Conservation (phyloP, 2,113 vertebrate species). For the Acrocephalus kingi region DNA sequence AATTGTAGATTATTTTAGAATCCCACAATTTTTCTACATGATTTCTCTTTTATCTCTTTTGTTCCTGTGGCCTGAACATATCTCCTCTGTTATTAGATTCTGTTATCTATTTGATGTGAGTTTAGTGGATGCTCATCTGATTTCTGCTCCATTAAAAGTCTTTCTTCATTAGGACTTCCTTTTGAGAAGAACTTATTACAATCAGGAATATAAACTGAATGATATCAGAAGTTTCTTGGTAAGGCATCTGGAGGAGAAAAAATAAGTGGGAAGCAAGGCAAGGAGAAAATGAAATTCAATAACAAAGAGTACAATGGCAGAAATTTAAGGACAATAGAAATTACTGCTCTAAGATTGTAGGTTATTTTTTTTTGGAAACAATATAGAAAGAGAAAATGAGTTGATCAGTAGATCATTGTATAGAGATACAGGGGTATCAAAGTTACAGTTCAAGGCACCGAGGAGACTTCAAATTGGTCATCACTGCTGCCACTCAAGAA, state of each 20-base stretch:
- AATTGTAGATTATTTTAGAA: neutral
- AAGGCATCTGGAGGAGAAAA: neutral
- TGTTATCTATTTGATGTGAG: neutral
- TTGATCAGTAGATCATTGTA: neutral
- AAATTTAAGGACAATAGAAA: neutral
- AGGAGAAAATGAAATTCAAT: neutral
- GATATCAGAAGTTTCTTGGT: neutral
- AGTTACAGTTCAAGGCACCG: neutral
- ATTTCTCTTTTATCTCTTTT: neutral
- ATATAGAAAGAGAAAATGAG: neutral
- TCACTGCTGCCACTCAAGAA: neutral
- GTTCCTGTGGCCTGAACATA: neutral
- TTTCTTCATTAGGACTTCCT: neutral
- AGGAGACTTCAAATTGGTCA: neutral
- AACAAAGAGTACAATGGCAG: neutral
- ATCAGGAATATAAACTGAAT: neutral
- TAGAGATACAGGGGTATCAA: neutral
- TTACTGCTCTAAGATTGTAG: neutral
- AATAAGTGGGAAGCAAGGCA: neutral
- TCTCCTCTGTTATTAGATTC: neutral
- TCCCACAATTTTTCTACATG: accelerated
- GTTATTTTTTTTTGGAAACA: neutral
- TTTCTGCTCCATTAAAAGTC: neutral
- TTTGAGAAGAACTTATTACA: neutral
- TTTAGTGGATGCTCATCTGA: neutral